Conservation (phyloP, 1,140 invertebrate genomes). For the Cephus cinctus region DNA sequence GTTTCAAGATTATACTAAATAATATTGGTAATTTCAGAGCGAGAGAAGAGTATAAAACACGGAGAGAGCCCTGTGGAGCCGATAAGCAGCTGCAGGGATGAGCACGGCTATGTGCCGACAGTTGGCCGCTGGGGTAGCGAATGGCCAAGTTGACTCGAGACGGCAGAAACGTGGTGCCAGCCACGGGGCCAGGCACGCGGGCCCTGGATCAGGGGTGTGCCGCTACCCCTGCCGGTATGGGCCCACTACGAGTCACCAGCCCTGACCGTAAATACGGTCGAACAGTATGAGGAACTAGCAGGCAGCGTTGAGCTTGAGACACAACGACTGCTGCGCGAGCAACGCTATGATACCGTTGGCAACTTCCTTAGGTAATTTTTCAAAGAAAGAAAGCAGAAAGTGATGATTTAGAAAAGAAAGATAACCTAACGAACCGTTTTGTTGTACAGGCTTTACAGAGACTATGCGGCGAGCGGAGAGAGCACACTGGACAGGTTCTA, state of each 20-base stretch:
- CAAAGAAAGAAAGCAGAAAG: not conserved
- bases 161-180: conserved; percentile 58
- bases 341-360: conserved; percentile 84
- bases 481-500: conserved; percentile 68
- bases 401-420: not conserved
- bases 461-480: conserved; percentile 64
- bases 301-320: conserved; percentile 73
- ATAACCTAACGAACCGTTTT: too few species aligned
- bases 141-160: conserved; percentile 90
- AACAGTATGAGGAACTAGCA: conserved; percentile 78
- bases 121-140: conserved; percentile 84
- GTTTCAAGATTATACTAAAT: not conserved
- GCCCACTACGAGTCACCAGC: conserved; percentile 54
- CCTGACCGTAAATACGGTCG: conserved; percentile 60
- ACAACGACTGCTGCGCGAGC: conserved; percentile 72
- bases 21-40: conserved; percentile 43
- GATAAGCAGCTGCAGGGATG: conserved; percentile 61
- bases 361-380: conserved; percentile 67
- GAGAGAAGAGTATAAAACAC: conserved; percentile 58
- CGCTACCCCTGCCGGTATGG: conserved; percentile 55
- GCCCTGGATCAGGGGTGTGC: conserved; percentile 53
- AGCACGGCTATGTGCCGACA: conserved; percentile 68
- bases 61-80: conserved; percentile 60
- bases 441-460: conserved; percentile 71
- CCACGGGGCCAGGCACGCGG: conserved; percentile 56